Base-by-base conservation (phyloP, 2,888 invertebrate genomes). In the Colletes collaris region DNA sequence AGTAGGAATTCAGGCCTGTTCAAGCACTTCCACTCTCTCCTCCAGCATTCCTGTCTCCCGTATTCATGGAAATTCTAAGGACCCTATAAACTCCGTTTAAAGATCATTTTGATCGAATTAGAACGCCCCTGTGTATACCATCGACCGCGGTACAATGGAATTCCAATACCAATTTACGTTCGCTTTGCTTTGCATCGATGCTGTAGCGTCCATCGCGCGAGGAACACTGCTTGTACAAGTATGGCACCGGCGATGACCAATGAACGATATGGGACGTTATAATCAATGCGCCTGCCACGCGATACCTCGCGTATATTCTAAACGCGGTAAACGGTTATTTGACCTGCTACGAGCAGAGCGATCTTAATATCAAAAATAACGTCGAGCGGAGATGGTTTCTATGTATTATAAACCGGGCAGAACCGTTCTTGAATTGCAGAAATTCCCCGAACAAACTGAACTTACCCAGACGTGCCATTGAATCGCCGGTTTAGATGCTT, bases 21-120 rank as follows among this genome's bases (percentile, higher is more conserved):
- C 35, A 58, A 68, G 60, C 68, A 52, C 56, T 46, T 37, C 40
- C 50, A 55, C 67, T 27, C 75, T 64, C 59, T 27, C 19, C 35
- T 11, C 37, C 53, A 50, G 58, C 66, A 72, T 76, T 69, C 67
- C 68, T 35, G 55, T 52, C 75, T 62, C 37, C 44, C 58, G 76
- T 80, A 74, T 83, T 79, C 81, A 68, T 80, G 71, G 81, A 85
- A 77, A 80, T 81, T 75, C 81, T 71, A 76, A 85, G 81, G 80
- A 76, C 63, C 76, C 77, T 78, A 55, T 85, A 83, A 81, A 86
- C 78, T 65, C 60, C 73, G 83, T 76, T 85, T 83, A 81, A 85
- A 81, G 85, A 86, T 85, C 83, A 76, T 81, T 85, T 73, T 74
- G 78, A 86, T 85, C 75, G 81, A 85, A 83, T 86, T 86, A 86